Percentiles rank a stretch among this genome's conserved stretches.
phyloP scores from a whole-genome alignment of 2,888 invertebrate species.

The Stenurella melanura region DNA sequence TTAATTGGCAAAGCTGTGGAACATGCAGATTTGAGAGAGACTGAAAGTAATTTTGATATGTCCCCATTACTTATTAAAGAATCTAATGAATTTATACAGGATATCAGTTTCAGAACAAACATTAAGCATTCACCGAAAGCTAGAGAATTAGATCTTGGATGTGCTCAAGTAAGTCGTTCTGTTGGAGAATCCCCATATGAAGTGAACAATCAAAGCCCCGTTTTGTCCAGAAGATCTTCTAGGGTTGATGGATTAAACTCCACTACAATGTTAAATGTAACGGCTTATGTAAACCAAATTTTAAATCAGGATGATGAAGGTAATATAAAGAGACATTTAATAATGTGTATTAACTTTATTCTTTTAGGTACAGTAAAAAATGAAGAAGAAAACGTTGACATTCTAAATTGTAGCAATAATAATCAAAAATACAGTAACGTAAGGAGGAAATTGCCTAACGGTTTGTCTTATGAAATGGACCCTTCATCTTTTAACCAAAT shows the following conservation, averaged over 20 bases:
- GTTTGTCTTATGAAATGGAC: neutral
- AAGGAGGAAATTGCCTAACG: neutral
- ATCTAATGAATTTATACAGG: neutral
- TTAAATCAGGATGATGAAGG: constrained; percentile 42
- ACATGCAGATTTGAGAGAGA: neutral
- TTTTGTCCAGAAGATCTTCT: neutral
- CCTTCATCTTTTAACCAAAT: neutral
- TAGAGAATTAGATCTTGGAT: neutral
- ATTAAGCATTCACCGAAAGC: neutral
- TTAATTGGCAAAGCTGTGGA: neutral
- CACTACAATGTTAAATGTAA: constrained; percentile 58
- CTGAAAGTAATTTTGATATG: constrained; percentile 25
- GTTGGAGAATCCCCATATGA: neutral
- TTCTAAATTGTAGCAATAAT: neutral
- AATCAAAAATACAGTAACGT: neutral
- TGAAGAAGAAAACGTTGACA: neutral
- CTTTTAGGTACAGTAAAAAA: neutral
- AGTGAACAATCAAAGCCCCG: neutral
- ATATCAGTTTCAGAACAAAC: neutral
- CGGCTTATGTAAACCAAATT: constrained; percentile 59
- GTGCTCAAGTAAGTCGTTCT: neutral
- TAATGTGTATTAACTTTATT: neutral
- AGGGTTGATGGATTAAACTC: constrained; percentile 30
- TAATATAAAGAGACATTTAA: neutral
- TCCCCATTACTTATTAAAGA: constrained; percentile 9